Base-by-base conservation (phyloP, 2,888 invertebrate species). In the Melanostoma scalare region DNA sequence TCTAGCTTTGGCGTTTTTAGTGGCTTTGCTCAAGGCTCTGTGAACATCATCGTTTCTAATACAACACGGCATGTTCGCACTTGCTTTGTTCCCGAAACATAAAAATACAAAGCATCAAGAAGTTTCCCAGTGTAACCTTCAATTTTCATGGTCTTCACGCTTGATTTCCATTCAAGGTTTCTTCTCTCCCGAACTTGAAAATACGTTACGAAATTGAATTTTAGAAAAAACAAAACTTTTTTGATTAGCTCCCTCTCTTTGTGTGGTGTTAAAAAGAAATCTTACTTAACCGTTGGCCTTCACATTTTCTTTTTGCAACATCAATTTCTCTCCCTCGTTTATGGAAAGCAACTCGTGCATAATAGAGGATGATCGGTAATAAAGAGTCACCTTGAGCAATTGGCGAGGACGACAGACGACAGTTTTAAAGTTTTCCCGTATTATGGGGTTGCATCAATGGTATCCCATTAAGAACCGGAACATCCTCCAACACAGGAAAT, bases 331-430 rank as follows among this genome's bases (percentile, higher is more conserved):
- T 30, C 30, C 48, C 38, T 30, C 20, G 50, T 63, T 50, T 63
- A 10, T 35, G 6, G 48, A 38, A 38, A 36, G 20, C 20, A 48
- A 50, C 38, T 42, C 36, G 50, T 52, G 60, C 52, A 52, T 30
- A 40, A 61, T 52, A 35, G 40, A 30, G 50, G 50, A 20, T 20
- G 60, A 52, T 53, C 42, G 40, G 50, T 52, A 10, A 36, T 72
- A n/a, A 52, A 36, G 35, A 53, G 33, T 77, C 58, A 82, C 81
- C 81, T 82, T 82, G 81, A 77, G 72, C 40, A 9, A 61, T 63
- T 61, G 52, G 55, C 72, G 72, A 73, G 48, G 72, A 55, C 61
- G 20, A 20, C n/a, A 42, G 44, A 60, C 48, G 38, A 73, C 44
- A 38, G 38, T 50, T 63, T 40, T 36, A 33, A 68, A 61, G 33